Percentiles rank a stretch among this genome's conserved stretches.
phyloP scores from a whole-genome alignment of 2,113 vertebrate species.

The Gracilinanus agilis region DNA sequence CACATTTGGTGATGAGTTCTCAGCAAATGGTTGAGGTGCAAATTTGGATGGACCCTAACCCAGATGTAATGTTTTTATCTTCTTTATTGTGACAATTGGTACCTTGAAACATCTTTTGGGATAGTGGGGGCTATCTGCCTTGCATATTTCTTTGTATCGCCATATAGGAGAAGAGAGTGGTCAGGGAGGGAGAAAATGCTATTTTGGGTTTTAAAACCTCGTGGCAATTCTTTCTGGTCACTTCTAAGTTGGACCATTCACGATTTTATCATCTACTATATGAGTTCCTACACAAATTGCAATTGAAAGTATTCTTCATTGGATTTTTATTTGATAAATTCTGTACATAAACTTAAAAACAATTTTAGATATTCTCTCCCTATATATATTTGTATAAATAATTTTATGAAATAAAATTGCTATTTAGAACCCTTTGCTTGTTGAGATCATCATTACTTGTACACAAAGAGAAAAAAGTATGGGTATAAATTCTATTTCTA shows the following conservation, averaged over 20 bases:
- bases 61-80: background rate
- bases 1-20: background rate
- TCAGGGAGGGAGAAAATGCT: background rate
- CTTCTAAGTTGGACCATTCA: background rate
- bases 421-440: background rate
- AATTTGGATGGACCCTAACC: background rate
- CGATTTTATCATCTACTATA: background rate
- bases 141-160: background rate
- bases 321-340: background rate
- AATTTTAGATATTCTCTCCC: background rate
- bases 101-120: background rate
- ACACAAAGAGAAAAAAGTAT: background rate
- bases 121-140: background rate
- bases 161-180: background rate
- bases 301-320: slow-evolving; percentile 13
- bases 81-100: background rate
- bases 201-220: background rate
- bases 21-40: rapidly evolving
- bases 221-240: background rate
- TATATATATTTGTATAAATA: slow-evolving; percentile 44
- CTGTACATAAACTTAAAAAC: background rate
- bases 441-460: background rate
- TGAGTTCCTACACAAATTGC: background rate
- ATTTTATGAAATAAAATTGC: slow-evolving; percentile 61
- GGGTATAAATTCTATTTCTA: background rate